phyloP scores from a whole-genome alignment of 2,797 vertebrate genomes.

The Amazonetta brasiliensis region DNA sequence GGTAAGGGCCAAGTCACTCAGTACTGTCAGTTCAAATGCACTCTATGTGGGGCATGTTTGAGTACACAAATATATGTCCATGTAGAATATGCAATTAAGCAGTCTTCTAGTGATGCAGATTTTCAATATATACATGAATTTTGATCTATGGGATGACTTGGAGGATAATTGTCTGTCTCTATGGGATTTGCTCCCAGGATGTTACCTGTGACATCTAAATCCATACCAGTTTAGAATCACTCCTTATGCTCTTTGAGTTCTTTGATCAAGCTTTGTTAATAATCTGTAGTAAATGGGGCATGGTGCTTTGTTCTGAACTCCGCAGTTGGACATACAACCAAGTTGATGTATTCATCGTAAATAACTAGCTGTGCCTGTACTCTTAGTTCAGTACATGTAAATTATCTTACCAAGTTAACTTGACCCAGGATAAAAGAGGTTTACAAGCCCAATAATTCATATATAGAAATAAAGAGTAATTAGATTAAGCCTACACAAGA shows the following conservation, averaged over 20 bases:
- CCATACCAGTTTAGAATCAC: neutral
- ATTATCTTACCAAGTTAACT: neutral
- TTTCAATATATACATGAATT: neutral
- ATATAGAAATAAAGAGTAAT: neutral
- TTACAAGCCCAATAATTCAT: neutral
- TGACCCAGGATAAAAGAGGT: neutral
- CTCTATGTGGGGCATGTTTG: neutral
- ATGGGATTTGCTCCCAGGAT: neutral
- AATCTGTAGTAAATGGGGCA: neutral
- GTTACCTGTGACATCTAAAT: neutral
- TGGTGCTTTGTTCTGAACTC: neutral
- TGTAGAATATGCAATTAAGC: neutral
- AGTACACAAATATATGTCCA: neutral
- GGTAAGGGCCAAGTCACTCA: neutral
- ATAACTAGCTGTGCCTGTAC: neutral
- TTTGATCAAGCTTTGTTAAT: neutral
- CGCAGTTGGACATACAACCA: neutral
- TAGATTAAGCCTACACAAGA: neutral
- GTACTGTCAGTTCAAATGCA: neutral
- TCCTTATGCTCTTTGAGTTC: neutral
- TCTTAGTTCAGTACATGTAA: neutral
- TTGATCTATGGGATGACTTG: neutral
- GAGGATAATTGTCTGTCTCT: neutral
- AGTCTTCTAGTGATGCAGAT: neutral
- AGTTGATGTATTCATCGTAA: neutral